A percentile compares a stretch with the other conserved stretches of the same genome.
Conservation (phyloP, 2,888 invertebrate species). For the Bugula neritina region DNA sequence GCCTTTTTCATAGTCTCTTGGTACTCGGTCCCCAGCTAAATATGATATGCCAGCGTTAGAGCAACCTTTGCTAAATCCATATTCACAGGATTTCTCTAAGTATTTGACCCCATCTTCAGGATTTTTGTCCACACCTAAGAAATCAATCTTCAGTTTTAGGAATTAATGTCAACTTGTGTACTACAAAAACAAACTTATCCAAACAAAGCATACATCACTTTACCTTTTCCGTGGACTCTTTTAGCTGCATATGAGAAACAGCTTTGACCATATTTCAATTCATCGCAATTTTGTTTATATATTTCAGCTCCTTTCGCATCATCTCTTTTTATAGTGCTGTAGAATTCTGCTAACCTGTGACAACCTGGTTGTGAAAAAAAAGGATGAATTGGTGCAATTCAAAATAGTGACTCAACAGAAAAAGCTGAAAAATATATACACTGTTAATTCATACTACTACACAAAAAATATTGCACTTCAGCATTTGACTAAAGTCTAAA, state of each 20-base stretch:
- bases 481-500: too few relatives aligned
- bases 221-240: constrained; percentile 56
- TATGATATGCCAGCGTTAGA: constrained; percentile 38
- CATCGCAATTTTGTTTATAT: constrained; percentile 80
- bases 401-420: too few relatives aligned
- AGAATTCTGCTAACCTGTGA: constrained; percentile 83
- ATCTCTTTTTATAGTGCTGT: constrained; percentile 78
- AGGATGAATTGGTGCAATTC: too few relatives aligned
- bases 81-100: constrained; percentile 39
- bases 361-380: constrained; percentile 62
- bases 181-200: background rate
- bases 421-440: too few relatives aligned
- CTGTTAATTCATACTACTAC: too few relatives aligned
- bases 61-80: constrained; percentile 37
- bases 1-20: constrained; percentile 52
- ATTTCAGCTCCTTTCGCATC: constrained; percentile 72
- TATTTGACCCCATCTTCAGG: constrained; percentile 34
- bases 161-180: too few relatives aligned
- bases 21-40: constrained; percentile 29
- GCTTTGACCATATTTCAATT: constrained; percentile 74
- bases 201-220: background rate
- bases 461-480: too few relatives aligned
- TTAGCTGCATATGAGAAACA: constrained; percentile 78
- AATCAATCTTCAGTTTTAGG: background rate
- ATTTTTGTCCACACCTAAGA: constrained; percentile 33